Percentiles rank a stretch among this genome's conserved stretches.
Conservation (phyloP, 2,888 invertebrate species). For the Caenorhabditis sinica region DNA sequence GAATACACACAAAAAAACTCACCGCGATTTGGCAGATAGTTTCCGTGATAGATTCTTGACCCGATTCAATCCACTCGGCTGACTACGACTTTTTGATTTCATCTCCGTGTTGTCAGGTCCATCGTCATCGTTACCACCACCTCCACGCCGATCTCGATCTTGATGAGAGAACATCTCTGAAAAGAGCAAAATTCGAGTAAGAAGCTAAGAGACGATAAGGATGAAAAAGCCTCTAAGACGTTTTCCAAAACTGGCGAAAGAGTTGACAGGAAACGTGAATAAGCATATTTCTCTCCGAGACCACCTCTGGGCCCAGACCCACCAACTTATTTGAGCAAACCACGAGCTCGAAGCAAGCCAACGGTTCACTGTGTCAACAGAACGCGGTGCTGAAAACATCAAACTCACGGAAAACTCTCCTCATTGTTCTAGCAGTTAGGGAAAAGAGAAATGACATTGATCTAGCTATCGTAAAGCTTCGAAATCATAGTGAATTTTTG, state of each 20-base stretch:
- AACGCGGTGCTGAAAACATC: constrained; percentile 20
- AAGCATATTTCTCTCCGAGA: constrained; percentile 31
- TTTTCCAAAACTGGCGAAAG: neutral
- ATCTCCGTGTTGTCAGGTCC: constrained; percentile 64
- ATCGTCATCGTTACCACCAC: constrained; percentile 58
- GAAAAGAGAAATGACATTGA: neutral
- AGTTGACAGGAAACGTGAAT: constrained; percentile 29
- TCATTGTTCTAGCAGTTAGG: constrained; percentile 21
- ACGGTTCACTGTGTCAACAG: constrained; percentile 38
- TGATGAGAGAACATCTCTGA: constrained; percentile 66
- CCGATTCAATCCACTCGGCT: constrained; percentile 80
- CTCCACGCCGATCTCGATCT: constrained; percentile 48
- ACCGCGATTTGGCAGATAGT: constrained; percentile 77
- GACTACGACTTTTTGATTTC: constrained; percentile 77
- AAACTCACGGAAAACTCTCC: constrained; percentile 39
- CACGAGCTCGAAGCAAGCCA: constrained; percentile 29
- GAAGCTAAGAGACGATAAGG: neutral
- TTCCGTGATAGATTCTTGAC: constrained; percentile 80
- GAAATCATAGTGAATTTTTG: no score
- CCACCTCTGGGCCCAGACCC: neutral
- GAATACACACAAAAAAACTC: neutral
- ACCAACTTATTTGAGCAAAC: constrained; percentile 54
- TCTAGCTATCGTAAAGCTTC: no score
- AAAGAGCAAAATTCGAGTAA: neutral
- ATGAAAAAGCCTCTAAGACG: neutral